These are phyloP conservation scores for Ictalurus furcatus DNA, from an alignment of 2,113 vertebrate genomes.

Conservation along the genomic window DNA sequence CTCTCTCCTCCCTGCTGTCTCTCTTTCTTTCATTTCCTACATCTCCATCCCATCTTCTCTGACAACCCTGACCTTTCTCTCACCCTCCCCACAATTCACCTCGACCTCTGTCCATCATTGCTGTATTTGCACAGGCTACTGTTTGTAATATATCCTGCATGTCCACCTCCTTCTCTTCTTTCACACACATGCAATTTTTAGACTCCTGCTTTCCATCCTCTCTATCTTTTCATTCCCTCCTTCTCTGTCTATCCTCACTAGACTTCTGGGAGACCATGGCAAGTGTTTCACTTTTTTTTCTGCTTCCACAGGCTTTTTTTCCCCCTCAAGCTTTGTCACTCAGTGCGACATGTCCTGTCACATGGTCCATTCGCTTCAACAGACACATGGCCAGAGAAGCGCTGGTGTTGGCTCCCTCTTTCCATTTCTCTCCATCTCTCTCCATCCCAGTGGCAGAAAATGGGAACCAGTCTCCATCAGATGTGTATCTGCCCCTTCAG, in stretches of 20 bases:
- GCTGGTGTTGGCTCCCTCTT: slow-evolving; percentile 3
- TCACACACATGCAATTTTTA: slow-evolving; percentile 12
- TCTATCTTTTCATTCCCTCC: not conserved
- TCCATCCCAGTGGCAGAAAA: slow-evolving; percentile 29
- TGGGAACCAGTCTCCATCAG: slow-evolving; percentile 27
- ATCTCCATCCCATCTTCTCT: slow-evolving; percentile 26
- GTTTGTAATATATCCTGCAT: not conserved
- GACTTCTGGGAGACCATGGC: slow-evolving; percentile 46
- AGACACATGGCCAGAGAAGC: slow-evolving; percentile 42
- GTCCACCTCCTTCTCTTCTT: not conserved
- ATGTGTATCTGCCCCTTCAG: slow-evolving; percentile 40
- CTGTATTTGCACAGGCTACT: not conserved
- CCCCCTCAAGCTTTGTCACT: slow-evolving; percentile 51
- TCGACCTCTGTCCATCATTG: not conserved
- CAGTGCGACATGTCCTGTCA: slow-evolving; percentile 56
- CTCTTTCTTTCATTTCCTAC: slow-evolving; percentile 13
- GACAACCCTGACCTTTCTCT: slow-evolving; percentile 28
- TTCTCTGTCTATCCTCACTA: not conserved
- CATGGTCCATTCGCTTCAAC: slow-evolving; percentile 54
- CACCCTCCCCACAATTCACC: not conserved
- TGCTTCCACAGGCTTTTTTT: slow-evolving; percentile 36
- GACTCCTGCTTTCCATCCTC: slow-evolving; percentile 6
- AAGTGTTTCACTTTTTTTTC: slow-evolving; percentile 42
- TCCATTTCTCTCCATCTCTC: slow-evolving; percentile 10
- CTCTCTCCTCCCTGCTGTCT: not conserved